Percentiles rank a stretch among this genome's conserved stretches.
These are phyloP conservation scores for Hemicrepidius hirtus DNA, from an alignment of 2,888 invertebrate genomes.

Conservation along the genomic window DNA sequence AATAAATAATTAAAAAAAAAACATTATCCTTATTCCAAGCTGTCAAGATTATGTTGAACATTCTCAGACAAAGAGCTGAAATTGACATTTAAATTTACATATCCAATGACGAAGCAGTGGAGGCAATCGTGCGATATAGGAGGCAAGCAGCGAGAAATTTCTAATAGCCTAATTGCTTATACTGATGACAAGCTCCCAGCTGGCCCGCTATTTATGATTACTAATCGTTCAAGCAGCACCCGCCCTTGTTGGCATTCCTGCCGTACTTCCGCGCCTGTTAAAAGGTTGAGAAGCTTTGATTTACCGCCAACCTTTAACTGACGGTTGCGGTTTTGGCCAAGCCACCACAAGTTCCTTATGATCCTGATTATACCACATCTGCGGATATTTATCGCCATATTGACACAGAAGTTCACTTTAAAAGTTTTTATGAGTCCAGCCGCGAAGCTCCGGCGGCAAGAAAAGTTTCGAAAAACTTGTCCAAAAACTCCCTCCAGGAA, in stretches of 20 bases:
- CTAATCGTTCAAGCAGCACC: conserved; percentile 38
- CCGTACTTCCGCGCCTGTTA: conserved; percentile 24
- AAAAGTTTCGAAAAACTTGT: conserved; percentile 15
- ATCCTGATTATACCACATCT: conserved; percentile 24
- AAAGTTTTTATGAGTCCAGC: conserved; percentile 24
- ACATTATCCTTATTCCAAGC: too few relatives aligned
- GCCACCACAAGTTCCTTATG: background rate
- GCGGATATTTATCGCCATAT: conserved; percentile 27
- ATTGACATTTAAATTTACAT: conserved; percentile 6
- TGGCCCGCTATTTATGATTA: conserved; percentile 40
- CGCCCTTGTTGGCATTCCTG: conserved; percentile 21
- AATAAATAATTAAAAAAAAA: too few relatives aligned
- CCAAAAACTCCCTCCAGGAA: conserved; percentile 1
- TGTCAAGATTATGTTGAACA: too few relatives aligned
- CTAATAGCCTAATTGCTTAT: conserved; percentile 34
- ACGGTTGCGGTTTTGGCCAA: conserved; percentile 23
- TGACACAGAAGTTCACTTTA: conserved; percentile 28
- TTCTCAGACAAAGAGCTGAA: too few relatives aligned
- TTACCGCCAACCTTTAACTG: conserved; percentile 15
- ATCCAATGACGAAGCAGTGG: conserved; percentile 4
- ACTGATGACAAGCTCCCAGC: conserved; percentile 44
- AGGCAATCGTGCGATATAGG: conserved; percentile 19
- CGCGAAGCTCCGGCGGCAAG: background rate
- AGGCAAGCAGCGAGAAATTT: conserved; percentile 26
- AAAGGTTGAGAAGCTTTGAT: conserved; percentile 30